Evolutionary conservation across 2,113 vertebrate genomes (phyloP), one percentile per base, ranked within the genome.

Genomic region (Laterallus jamaicensis): DNA sequence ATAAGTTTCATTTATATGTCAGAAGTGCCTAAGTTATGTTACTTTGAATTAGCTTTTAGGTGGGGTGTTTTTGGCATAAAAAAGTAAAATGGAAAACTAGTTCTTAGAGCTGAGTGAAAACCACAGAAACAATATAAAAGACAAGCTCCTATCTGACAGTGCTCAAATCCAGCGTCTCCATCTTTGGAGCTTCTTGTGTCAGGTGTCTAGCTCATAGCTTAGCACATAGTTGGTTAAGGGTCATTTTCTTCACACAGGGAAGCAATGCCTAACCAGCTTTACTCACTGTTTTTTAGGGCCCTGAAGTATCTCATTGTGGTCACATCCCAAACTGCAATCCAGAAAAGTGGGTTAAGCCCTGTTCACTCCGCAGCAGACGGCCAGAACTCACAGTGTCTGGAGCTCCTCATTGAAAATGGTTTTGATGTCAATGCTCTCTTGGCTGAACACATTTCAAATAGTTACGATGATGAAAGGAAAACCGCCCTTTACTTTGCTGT

Each of bases 311-410:
- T 99, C 40, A 98, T 99, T 89, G 98, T 98, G 2, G 75, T 98
- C 26, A 99, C 98, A 70, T 98, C 97, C 70, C 98, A 95, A 97
- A 97, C 96, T 68, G 98, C 98, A 78, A 97, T 99, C 49, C 97
- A 89, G 92, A 98, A 97, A 94, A 98, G 98, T 28, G 98, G 98
- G 15, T 97, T 98, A 84, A 99, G 98, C 29, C 98, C 98, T 12
- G 58, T 99, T 81, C 98, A 99, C 88, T 99, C 98, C 10, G 98
- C 98, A 17, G 98, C 97, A 16, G 99, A 99, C 15, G 98, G 98
- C 28, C 98, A 99, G 42, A 98, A 98, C 9, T 85, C 87, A 1
- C 98, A 98, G 84, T 99, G 98, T 74, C 94, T 99, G 17, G 94
- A 98, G 78, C 98, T 99, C 25, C 97, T 99, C 31, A 96, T 98